A percentile compares a stretch with the other conserved stretches of the same genome.
Conservation (phyloP, 1,140 invertebrate species). For the Planococcus citri region DNA sequence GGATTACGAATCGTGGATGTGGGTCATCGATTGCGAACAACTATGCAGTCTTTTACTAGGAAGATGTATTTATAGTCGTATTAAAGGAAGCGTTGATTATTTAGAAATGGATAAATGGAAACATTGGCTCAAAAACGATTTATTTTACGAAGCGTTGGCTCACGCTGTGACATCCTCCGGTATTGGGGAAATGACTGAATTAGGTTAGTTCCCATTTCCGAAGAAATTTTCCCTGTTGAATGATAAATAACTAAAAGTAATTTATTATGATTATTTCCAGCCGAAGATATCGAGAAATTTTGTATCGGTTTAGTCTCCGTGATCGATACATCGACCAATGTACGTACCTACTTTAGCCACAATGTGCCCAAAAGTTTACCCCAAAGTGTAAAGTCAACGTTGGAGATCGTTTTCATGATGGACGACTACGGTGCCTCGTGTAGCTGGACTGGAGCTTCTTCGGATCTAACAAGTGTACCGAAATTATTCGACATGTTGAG, state of each 20-base stretch:
- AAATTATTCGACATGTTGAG: conserved; percentile 9
- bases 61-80: conserved; percentile 40
- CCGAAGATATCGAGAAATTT: conserved; percentile 1
- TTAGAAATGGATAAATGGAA: not conserved
- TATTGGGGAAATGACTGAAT: not conserved
- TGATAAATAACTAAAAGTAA: not conserved
- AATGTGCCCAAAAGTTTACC: conserved; percentile 8
- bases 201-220: not conserved
- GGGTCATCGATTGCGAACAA: conserved; percentile 49
- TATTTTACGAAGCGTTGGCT: not conserved
- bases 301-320: not conserved
- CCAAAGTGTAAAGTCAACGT: not conserved
- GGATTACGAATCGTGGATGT: conserved; percentile 39
- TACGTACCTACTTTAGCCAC: not conserved
- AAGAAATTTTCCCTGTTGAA: not conserved
- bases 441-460: not conserved
- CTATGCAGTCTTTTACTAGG: conserved; percentile 47
- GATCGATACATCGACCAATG: not conserved
- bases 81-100: not conserved
- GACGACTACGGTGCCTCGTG: not conserved
- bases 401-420: conserved; percentile 9
- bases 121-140: not conserved
- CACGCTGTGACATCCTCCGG: not conserved
- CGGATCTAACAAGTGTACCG: not conserved
- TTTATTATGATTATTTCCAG: not conserved